Base-by-base conservation (phyloP, 2,113 vertebrate species). In the Oxyruncus cristatus region DNA sequence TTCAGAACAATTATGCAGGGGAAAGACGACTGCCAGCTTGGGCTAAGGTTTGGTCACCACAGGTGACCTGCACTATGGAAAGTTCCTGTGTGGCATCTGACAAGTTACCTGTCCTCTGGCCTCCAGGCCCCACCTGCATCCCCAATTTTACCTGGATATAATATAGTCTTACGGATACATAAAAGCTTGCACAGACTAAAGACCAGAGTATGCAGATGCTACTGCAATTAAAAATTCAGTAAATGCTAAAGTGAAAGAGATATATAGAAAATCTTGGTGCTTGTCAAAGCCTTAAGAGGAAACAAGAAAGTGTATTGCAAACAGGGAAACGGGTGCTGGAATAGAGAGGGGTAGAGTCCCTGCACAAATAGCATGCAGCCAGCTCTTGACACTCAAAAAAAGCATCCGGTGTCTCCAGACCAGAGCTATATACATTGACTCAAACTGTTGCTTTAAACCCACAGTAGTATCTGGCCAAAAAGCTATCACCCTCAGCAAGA, bases 371-470 rank as follows among this genome's bases (percentile, higher is more conserved):
- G 16, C 47, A 39, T 5, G 21, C 30, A 50, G 71, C 5, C 42
- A 82, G 16, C 33, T 88, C 65, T 9, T 58, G 35, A 37, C 18
- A 46, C 10, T 58, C 44, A 30, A 24, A 50, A 70, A 23, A 30
- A n/a, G 15, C 21, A 86, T 20, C 28, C 21, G 0, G 0, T 1
- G 0, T 74, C 84, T 77, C 55, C 61, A 81, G 41, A 66, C 11
- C 1, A 3, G 24, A 17, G 12, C 32, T 49, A 39, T 23, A 35
- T 13, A n/a, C 14, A n/a, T 1, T 17, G 42, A 80, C 58, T 56
- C 28, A 49, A 85, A 37, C 12, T 2, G 5, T 27, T 42, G 49
- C 49, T 42, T 55, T 47, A 44, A 93, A 71, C 11, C 3, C 47
- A 30, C 23, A 77, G n/a, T 27, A 23, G 15, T 19, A 26, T 26